These are phyloP conservation scores for Drosophila ustulata DNA, from an alignment of 2,888 invertebrate genomes.

Conservation along the genomic window DNA sequence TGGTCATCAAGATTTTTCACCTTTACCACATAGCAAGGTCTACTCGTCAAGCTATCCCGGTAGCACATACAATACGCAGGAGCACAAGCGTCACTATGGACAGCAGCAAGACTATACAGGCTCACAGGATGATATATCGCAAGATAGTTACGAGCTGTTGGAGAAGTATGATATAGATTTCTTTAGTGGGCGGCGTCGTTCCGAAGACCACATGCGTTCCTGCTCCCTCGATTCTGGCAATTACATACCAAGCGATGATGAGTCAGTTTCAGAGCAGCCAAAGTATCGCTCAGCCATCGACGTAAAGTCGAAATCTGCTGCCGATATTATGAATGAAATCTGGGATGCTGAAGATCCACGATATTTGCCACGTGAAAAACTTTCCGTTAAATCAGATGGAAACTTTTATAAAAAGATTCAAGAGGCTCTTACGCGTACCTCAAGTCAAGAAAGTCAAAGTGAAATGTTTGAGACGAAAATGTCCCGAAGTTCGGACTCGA, in stretches of 20 bases:
- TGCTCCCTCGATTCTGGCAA: constrained; percentile 92
- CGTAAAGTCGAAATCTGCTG: constrained; percentile 89
- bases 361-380: constrained; percentile 89
- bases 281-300: constrained; percentile 87
- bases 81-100: constrained; percentile 86
- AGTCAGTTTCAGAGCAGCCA: constrained; percentile 87
- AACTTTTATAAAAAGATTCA: constrained; percentile 90
- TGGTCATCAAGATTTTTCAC: constrained; percentile 88
- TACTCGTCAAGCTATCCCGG: constrained; percentile 95
- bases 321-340: constrained; percentile 90
- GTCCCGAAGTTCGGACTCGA: constrained; percentile 88
- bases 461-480: constrained; percentile 89
- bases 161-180: constrained; percentile 88
- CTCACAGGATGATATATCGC: constrained; percentile 94
- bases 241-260: constrained; percentile 91
- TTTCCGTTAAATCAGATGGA: constrained; percentile 90
- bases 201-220: constrained; percentile 87
- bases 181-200: constrained; percentile 83
- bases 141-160: constrained; percentile 94
- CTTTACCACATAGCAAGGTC: constrained; percentile 89
- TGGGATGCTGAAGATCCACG: constrained; percentile 92
- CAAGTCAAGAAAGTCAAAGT: constrained; percentile 90
- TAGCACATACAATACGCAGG: constrained; percentile 88
- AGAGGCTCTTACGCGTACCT: constrained; percentile 88
- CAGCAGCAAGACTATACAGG: constrained; percentile 86